Evolutionary conservation across 2,888 invertebrate genomes (phyloP).

Genomic region (Sinotaia quadrata): DNA sequence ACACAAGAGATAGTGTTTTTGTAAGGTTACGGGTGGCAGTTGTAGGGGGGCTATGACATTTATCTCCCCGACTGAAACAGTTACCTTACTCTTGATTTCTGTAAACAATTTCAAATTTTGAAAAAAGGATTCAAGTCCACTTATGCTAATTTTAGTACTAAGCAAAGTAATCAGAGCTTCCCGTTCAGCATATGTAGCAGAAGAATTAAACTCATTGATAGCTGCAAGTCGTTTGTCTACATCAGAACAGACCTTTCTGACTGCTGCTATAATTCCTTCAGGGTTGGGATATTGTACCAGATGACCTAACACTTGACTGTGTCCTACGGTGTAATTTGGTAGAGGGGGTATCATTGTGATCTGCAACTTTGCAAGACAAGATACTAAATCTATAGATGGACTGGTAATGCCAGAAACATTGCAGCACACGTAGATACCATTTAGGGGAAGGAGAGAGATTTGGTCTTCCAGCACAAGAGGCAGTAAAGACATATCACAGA

Average conservation of each 20-base stretch:
- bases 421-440: slow-evolving; percentile 11
- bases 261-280: slow-evolving; percentile 22
- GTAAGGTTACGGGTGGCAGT: slow-evolving; percentile 4
- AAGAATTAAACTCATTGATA: slow-evolving; percentile 15
- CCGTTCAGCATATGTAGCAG: slow-evolving; percentile 16
- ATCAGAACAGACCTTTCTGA: slow-evolving; percentile 4
- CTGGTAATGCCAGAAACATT: slow-evolving; percentile 14
- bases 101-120: slow-evolving; percentile 20
- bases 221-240: no score
- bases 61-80: slow-evolving; percentile 13
- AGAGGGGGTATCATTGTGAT: slow-evolving; percentile 15
- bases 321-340: slow-evolving; percentile 12
- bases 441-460: slow-evolving; percentile 35
- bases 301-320: slow-evolving; percentile 20
- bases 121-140: no score
- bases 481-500: slow-evolving; percentile 2
- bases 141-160: no score
- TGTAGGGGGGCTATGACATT: not conserved
- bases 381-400: not conserved
- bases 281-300: slow-evolving; percentile 29
- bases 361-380: not conserved
- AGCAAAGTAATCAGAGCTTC: slow-evolving; percentile 3
- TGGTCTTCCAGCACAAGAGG: not conserved
- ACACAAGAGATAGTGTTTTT: not conserved
- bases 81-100: not conserved